Evolutionary conservation across 2,113 vertebrate genomes (phyloP).

Genomic region (Chamaea fasciata): DNA sequence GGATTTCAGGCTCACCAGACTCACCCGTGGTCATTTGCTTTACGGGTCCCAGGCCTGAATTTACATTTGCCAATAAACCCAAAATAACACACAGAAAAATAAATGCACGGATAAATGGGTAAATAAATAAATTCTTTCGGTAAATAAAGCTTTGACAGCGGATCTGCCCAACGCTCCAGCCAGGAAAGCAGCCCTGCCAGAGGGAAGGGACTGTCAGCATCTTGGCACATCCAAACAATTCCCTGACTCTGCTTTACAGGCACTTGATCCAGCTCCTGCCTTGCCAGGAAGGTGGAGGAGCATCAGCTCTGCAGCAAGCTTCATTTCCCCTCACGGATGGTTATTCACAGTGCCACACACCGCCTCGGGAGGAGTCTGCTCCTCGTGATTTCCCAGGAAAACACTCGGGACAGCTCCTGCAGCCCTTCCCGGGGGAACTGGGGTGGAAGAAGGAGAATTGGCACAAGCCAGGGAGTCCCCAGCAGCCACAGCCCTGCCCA

Average conservation of each 20-base stretch:
- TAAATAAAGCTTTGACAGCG: not conserved
- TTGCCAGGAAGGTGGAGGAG: not conserved
- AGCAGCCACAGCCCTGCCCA: not conserved
- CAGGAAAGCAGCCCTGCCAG: not conserved
- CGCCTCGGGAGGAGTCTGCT: not conserved
- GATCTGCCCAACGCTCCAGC: not conserved
- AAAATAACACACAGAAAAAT: rapidly evolving
- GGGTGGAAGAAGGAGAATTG: not conserved
- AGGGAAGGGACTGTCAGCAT: not conserved
- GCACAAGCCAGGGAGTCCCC: not conserved
- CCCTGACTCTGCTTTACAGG: not conserved
- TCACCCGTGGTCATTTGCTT: rapidly evolving
- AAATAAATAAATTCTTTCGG: not conserved
- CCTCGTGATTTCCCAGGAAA: not conserved
- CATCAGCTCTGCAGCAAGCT: not conserved
- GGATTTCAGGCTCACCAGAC: not conserved
- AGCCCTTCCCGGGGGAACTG: not conserved
- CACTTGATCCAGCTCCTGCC: rapidly evolving
- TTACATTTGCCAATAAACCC: not conserved
- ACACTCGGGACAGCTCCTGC: not conserved
- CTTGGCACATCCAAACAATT: not conserved
- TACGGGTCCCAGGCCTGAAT: not conserved
- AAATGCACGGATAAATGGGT: not conserved
- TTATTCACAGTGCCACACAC: not conserved
- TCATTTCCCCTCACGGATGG: not conserved